A percentile compares a stretch with the other conserved stretches of the same genome.
Conservation (phyloP, 2,797 vertebrate genomes). For the Rhynchonycteris naso region DNA sequence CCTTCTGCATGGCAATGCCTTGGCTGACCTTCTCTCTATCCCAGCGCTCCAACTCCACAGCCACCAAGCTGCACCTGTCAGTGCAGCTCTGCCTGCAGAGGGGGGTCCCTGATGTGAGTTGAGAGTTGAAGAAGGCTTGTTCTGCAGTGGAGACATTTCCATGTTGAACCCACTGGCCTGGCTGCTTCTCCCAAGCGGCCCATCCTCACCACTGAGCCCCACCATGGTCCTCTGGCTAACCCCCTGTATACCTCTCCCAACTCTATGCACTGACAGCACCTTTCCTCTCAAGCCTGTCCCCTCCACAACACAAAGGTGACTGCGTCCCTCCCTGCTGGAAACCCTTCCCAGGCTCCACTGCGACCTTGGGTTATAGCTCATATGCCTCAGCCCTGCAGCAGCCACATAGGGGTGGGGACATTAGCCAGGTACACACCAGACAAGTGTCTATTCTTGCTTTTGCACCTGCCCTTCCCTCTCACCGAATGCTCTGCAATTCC, state of each 20-base stretch:
- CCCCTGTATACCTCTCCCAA: neutral
- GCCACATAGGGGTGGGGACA: neutral
- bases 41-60: neutral
- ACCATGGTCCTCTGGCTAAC: neutral
- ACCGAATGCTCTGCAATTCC: neutral
- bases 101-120: neutral
- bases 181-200: neutral
- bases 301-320: neutral
- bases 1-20: neutral
- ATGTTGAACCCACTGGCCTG: rapidly evolving
- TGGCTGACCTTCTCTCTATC: neutral
- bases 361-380: neutral
- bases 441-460: neutral
- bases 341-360: neutral
- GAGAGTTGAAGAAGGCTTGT: neutral
- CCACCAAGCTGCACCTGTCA: rapidly evolving
- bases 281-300: neutral
- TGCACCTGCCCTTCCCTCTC: neutral
- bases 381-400: neutral
- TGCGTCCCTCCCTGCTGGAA: neutral
- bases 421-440: neutral
- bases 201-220: neutral
- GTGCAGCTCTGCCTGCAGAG: neutral
- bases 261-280: neutral
- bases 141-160: neutral